Base-by-base conservation (phyloP, 2,888 invertebrate species). In the Plebejus melissa region DNA sequence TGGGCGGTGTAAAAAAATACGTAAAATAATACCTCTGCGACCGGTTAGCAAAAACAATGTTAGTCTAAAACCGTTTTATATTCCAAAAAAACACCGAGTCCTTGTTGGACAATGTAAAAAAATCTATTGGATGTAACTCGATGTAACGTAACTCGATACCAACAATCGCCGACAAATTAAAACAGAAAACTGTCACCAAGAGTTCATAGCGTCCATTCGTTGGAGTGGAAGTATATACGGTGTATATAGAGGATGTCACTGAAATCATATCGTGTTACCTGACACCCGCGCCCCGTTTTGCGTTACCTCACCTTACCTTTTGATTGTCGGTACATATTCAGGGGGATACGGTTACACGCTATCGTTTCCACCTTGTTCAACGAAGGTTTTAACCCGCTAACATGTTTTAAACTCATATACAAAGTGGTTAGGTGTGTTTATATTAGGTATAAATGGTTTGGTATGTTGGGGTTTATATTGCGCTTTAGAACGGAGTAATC, bases 251-350 rank as follows among this genome's bases (percentile, higher is more conserved):
- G 86, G 86, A 87, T 90, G 91, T 90, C 91, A 91, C 88, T 91
- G 88, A 85, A 87, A 85, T 86, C 82, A 82, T 88, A 87, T 83
- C 88, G 80, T 82, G 91, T 85, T 91, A 93, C 84, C 84, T 83
- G 86, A 92, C 90, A 89, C 83, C 83, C 80, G 75, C 80, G 80
- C 79, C 78, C 75, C 79, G 70, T 71, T 57, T 75, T 13, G 71
- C 70, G 46, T 71, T 71, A 54, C 72, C 50, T 72, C 13, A 54
- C 69, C 71, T 50, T 71, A 54, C 72, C 72, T 72, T 54, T 72
- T 72, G 54, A 71, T 72, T 28, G 50, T 13, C 72, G 72, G 72
- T 54, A 50, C 28, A 72, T 72, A 70, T 22, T 70, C 41, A 70
- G 41, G 1, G 70, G 70, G 50, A 72, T 72, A 54, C 16, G 22